Conservation (phyloP, 2,888 invertebrate genomes). For the Carpatolechia fugitivella region DNA sequence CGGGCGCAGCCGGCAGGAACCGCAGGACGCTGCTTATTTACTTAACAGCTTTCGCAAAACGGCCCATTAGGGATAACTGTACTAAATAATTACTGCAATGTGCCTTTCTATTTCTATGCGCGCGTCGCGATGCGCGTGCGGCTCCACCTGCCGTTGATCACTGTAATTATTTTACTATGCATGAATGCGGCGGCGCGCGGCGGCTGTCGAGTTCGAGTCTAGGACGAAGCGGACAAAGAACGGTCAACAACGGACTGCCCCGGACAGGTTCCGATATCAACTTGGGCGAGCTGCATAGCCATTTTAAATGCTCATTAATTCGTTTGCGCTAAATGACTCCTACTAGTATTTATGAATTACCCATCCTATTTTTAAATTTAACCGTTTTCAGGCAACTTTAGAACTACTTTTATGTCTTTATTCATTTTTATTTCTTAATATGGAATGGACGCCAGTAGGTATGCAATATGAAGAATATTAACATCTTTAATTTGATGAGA, state of each 20-base stretch:
- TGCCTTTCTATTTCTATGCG: conserved; percentile 78
- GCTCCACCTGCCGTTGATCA: conserved; percentile 74
- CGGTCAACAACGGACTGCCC: conserved; percentile 58
- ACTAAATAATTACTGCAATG: conserved; percentile 79
- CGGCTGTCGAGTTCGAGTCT: conserved; percentile 74
- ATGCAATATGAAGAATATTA: neutral
- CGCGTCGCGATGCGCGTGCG: conserved; percentile 57
- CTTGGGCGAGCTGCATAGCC: conserved; percentile 64
- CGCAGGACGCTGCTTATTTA: conserved; percentile 74
- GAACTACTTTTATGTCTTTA: neutral
- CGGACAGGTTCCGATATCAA: conserved; percentile 66
- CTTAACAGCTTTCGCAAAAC: conserved; percentile 78
- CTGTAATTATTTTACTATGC: conserved; percentile 78
- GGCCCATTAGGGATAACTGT: conserved; percentile 78
- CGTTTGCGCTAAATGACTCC: conserved; percentile 48
- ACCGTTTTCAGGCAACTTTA: neutral
- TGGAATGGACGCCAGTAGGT: neutral
- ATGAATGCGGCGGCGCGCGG: conserved; percentile 64
- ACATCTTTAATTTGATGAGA: conserved; percentile 4
- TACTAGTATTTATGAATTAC: conserved; percentile 42
- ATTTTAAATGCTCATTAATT: conserved; percentile 67
- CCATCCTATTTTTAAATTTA: conserved; percentile 22
- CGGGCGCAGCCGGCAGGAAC: conserved; percentile 61
- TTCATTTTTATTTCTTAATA: neutral
- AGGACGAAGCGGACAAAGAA: conserved; percentile 74